These are phyloP conservation scores for Callipepla squamata DNA, from an alignment of 2,113 vertebrate species.

Conservation along the genomic window DNA sequence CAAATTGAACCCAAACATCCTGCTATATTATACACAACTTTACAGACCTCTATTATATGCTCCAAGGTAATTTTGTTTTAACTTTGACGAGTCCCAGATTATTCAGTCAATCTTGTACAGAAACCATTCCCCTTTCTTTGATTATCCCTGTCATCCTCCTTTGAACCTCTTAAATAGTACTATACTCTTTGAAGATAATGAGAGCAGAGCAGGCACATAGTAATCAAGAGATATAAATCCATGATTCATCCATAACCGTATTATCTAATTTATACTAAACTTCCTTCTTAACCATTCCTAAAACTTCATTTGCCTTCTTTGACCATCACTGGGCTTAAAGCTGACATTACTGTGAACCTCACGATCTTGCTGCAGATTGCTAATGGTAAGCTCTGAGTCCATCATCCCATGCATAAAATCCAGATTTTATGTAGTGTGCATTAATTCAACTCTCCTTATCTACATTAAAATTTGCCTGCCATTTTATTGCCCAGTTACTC, in stretches of 20 bases:
- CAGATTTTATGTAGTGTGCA: neutral
- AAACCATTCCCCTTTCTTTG: neutral
- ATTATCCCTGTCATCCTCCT: neutral
- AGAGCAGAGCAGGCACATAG: neutral
- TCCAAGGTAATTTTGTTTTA: neutral
- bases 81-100: neutral
- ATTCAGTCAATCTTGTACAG: neutral
- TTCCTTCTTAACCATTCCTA: neutral
- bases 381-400: neutral
- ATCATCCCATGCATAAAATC: neutral
- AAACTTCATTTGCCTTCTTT: neutral
- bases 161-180: neutral
- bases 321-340: neutral
- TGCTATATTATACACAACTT: neutral
- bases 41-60: neutral
- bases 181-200: neutral
- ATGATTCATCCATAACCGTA: neutral
- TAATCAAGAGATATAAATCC: neutral
- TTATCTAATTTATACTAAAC: neutral
- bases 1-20: neutral
- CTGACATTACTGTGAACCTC: neutral
- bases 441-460: neutral
- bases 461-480: neutral
- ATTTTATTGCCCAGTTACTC: neutral
- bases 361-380: accelerated